A percentile compares a stretch with the other conserved stretches of the same genome.
phyloP scores from a whole-genome alignment of 2,888 invertebrate genomes.

The Cephus nigrinus region DNA sequence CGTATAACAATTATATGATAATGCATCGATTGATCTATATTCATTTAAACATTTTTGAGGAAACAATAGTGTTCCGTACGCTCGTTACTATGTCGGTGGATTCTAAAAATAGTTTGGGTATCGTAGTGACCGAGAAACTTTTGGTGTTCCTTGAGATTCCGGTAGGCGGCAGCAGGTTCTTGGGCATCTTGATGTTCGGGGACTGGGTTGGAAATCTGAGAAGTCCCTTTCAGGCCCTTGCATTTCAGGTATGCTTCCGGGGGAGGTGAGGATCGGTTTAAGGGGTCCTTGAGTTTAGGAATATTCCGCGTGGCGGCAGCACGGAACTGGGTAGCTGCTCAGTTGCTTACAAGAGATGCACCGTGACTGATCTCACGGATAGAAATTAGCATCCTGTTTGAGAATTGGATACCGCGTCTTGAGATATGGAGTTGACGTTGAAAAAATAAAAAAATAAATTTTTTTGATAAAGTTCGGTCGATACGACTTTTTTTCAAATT shows the following conservation, averaged over 20 bases:
- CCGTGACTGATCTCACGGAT: conserved; percentile 13
- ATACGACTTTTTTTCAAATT: background rate
- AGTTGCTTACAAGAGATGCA: conserved; percentile 34
- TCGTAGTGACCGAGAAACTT: background rate
- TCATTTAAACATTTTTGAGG: background rate
- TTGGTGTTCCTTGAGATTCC: conserved; percentile 37
- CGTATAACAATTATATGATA: background rate
- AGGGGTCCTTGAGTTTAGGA: conserved; percentile 14
- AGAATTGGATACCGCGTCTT: background rate
- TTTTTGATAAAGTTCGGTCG: background rate
- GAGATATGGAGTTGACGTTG: background rate
- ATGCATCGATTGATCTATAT: background rate
- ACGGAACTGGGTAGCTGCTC: conserved; percentile 26
- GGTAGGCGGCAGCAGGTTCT: conserved; percentile 56
- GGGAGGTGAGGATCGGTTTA: conserved; percentile 29
- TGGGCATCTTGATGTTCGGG: background rate
- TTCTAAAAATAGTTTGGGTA: background rate
- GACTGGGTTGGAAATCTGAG: background rate
- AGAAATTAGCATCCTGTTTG: background rate
- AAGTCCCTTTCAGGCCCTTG: background rate
- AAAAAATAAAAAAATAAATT: conserved; percentile 1
- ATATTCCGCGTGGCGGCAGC: conserved; percentile 43
- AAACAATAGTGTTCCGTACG: background rate
- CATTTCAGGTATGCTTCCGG: conserved; percentile 3
- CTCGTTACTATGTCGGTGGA: background rate